phyloP scores from a whole-genome alignment of 2,888 invertebrate genomes.

The Sphaeridia pumilis region DNA sequence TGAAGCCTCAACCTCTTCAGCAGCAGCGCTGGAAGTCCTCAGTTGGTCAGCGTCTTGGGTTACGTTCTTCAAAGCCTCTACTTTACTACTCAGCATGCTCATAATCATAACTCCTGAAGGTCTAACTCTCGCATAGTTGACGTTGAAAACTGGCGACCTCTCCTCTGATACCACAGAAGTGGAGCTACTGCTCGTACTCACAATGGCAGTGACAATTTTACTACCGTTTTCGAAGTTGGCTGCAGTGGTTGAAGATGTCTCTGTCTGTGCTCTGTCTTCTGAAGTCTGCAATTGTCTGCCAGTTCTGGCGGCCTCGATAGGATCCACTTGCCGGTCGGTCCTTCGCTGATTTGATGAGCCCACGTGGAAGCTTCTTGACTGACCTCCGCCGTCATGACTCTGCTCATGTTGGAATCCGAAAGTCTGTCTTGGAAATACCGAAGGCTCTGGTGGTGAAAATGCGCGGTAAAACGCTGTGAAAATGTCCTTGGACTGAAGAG shows the following conservation, averaged over 20 bases:
- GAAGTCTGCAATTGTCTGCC: too few species aligned
- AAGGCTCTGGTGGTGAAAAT: slow-evolving; percentile 20
- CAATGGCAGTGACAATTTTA: slow-evolving; percentile 2
- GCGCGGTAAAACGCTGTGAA: slow-evolving; percentile 34
- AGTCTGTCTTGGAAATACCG: too few species aligned
- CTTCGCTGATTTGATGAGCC: not conserved
- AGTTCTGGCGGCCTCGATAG: too few species aligned
- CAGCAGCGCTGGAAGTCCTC: not conserved
- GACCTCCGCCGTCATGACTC: not conserved
- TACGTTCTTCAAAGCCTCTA: not conserved
- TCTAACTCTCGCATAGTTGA: slow-evolving; percentile 6
- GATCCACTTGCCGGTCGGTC: not conserved
- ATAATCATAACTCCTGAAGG: slow-evolving; percentile 6
- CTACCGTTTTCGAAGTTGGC: too few species aligned
- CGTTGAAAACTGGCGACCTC: not conserved
- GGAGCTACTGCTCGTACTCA: slow-evolving; percentile 4
- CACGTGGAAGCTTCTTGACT: not conserved
- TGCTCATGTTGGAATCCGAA: not conserved
- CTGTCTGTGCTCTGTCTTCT: too few species aligned
- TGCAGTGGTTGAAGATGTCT: too few species aligned
- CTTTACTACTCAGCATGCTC: not conserved
- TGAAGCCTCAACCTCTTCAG: too few species aligned
- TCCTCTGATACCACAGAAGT: not conserved
- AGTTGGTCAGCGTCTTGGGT: not conserved
- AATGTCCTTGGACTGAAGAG: slow-evolving; percentile 46